phyloP scores from a whole-genome alignment of 2,888 invertebrate genomes.

The Metacarcinus magister region DNA sequence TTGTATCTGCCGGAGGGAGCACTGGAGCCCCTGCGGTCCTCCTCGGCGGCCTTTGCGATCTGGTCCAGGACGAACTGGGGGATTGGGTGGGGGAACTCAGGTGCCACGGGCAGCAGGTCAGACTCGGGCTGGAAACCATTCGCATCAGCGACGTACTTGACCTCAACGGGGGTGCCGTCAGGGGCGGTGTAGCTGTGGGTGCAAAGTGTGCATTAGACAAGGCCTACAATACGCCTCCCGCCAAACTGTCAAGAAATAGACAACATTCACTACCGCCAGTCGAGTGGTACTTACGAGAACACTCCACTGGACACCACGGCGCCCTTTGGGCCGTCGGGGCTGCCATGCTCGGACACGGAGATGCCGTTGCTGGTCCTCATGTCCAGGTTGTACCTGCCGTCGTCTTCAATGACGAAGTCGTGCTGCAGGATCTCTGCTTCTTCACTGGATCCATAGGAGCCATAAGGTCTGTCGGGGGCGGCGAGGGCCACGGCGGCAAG shows the following conservation, averaged over 20 bases:
- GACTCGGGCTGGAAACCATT: slow-evolving; percentile 67
- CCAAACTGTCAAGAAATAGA: no score
- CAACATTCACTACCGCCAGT: neutral
- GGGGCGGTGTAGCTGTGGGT: slow-evolving; percentile 70
- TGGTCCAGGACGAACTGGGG: slow-evolving; percentile 74
- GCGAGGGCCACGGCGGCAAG: slow-evolving; percentile 68
- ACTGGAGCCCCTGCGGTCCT: slow-evolving; percentile 59
- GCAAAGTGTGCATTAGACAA: slow-evolving; percentile 15
- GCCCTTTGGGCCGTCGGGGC: slow-evolving; percentile 54
- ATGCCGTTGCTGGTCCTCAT: slow-evolving; percentile 57
- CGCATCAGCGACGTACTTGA: slow-evolving; percentile 60
- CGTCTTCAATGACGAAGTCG: slow-evolving; percentile 41
- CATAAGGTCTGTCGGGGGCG: slow-evolving; percentile 63
- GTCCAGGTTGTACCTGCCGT: slow-evolving; percentile 71
- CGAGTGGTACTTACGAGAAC: slow-evolving; percentile 70
- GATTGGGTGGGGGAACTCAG: slow-evolving; percentile 72
- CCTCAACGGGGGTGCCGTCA: slow-evolving; percentile 57
- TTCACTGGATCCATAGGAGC: slow-evolving; percentile 53
- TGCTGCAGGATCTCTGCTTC: neutral
- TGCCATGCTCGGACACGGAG: slow-evolving; percentile 54
- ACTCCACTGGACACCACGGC: slow-evolving; percentile 67
- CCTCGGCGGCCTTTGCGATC: slow-evolving; percentile 71
- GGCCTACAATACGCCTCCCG: neutral
- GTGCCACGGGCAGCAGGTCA: slow-evolving; percentile 68
- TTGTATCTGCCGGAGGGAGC: slow-evolving; percentile 50